Evolutionary conservation across 2,797 vertebrate species (phyloP).

Genomic region (Trematomus bernacchii): DNA sequence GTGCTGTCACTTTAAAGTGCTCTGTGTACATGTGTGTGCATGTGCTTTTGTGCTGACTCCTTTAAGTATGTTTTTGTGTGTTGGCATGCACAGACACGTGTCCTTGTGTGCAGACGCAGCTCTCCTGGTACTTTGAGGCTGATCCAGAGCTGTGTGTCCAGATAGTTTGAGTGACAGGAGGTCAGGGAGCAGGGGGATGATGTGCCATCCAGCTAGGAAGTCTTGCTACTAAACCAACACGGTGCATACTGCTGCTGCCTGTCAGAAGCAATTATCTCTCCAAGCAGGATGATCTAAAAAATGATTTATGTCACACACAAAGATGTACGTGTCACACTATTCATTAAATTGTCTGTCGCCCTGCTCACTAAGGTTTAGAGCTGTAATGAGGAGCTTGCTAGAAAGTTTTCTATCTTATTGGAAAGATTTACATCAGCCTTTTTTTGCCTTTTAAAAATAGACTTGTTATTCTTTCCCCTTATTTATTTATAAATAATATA

Average conservation of each 20-base stretch:
- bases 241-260: constrained; percentile 17
- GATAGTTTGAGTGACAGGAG: constrained; percentile 59
- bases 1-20: constrained; percentile 45
- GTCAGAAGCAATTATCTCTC: constrained; percentile 40
- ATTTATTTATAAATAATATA: constrained; percentile 13
- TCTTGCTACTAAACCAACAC: constrained; percentile 31
- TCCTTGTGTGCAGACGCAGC: constrained; percentile 3
- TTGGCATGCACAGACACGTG: not conserved
- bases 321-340: constrained; percentile 7
- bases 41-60: constrained; percentile 44
- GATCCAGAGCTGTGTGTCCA: constrained; percentile 46
- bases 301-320: constrained; percentile 18
- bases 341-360: constrained; percentile 34
- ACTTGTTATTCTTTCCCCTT: not conserved
- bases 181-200: constrained; percentile 51
- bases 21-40: not conserved
- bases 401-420: constrained; percentile 8
- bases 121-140: constrained; percentile 37
- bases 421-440: constrained; percentile 15
- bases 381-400: constrained; percentile 32
- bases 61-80: constrained; percentile 15
- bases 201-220: constrained; percentile 42
- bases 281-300: constrained; percentile 18
- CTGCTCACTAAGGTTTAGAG: constrained; percentile 22
- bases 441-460: not conserved